A percentile compares a stretch with the other conserved stretches of the same genome.
These are phyloP conservation scores for Macrotus californicus DNA, from an alignment of 2,113 vertebrate species.

Conservation along the genomic window DNA sequence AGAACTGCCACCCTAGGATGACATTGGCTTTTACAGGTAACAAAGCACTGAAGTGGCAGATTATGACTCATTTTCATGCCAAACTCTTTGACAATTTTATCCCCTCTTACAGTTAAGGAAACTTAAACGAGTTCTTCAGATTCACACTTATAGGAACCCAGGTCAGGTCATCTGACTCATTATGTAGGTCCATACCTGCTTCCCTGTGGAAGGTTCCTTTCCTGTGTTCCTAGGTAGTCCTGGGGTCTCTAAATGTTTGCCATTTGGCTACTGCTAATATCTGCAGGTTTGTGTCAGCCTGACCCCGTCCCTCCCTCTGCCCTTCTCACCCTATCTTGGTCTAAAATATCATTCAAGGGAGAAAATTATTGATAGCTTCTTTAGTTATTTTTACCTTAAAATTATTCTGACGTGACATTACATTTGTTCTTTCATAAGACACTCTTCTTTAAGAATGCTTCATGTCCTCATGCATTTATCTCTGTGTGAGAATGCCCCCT, in stretches of 20 bases:
- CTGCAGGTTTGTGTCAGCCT: background rate
- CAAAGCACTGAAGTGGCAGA: background rate
- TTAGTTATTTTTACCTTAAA: constrained; percentile 23
- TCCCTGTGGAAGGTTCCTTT: background rate
- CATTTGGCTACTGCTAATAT: background rate
- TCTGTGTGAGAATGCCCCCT: background rate
- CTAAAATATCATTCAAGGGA: constrained; percentile 10
- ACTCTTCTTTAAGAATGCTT: background rate
- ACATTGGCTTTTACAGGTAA: background rate
- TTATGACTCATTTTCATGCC: background rate
- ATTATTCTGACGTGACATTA: background rate
- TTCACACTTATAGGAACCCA: background rate
- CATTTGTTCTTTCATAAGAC: constrained; percentile 15
- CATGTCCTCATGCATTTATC: background rate
- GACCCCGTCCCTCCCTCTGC: background rate
- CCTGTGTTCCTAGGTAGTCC: background rate
- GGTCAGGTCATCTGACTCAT: background rate
- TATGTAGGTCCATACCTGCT: background rate
- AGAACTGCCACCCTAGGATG: background rate
- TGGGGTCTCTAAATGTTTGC: background rate
- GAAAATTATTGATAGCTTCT: constrained; percentile 13
- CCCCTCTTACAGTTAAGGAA: background rate
- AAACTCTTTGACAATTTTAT: background rate
- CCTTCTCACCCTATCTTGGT: background rate
- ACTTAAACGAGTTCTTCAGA: background rate